A percentile compares a stretch with the other conserved stretches of the same genome.
Conservation (phyloP, 2,113 vertebrate genomes). For the Albula glossodonta region DNA sequence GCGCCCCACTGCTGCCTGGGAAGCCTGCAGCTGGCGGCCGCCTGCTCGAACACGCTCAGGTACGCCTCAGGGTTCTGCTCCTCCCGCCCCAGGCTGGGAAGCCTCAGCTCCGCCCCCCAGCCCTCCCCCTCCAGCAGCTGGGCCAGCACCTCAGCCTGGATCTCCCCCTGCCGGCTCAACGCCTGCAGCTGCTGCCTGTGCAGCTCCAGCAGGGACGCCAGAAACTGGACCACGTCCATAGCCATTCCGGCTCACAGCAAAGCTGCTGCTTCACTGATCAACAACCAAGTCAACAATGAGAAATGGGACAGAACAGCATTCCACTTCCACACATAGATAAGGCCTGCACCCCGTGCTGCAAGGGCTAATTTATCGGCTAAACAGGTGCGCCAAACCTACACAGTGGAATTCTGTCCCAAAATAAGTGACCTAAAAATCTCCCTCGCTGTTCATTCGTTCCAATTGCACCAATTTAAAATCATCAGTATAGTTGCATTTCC, state of each 20-base stretch:
- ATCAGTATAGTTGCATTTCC: too few species aligned
- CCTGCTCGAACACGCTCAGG: slow-evolving; percentile 13
- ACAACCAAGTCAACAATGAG: too few species aligned
- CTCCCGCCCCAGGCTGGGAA: background rate
- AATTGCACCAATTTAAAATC: too few species aligned
- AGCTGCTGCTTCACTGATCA: too few species aligned
- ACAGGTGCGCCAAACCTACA: too few species aligned
- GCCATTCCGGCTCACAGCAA: background rate
- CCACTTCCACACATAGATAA: too few species aligned
- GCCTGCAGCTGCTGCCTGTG: slow-evolving; percentile 28
- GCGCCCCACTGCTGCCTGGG: slow-evolving; percentile 11
- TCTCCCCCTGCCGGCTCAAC: slow-evolving; percentile 22
- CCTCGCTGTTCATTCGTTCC: too few species aligned
- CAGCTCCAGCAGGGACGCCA: slow-evolving; percentile 19
- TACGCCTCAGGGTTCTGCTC: slow-evolving; percentile 19
- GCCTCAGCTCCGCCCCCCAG: background rate
- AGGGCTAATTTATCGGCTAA: too few species aligned
- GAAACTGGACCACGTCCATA: slow-evolving; percentile 21
- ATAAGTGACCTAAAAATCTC: too few species aligned
- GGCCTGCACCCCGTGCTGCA: too few species aligned
- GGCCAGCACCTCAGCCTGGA: slow-evolving; percentile 18
- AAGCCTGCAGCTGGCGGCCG: background rate
- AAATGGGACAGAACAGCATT: too few species aligned
- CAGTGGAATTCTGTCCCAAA: too few species aligned
- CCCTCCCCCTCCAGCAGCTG: slow-evolving; percentile 2